Evolutionary conservation across 2,797 vertebrate species (phyloP).

Genomic region (Hemitrygon akajei): DNA sequence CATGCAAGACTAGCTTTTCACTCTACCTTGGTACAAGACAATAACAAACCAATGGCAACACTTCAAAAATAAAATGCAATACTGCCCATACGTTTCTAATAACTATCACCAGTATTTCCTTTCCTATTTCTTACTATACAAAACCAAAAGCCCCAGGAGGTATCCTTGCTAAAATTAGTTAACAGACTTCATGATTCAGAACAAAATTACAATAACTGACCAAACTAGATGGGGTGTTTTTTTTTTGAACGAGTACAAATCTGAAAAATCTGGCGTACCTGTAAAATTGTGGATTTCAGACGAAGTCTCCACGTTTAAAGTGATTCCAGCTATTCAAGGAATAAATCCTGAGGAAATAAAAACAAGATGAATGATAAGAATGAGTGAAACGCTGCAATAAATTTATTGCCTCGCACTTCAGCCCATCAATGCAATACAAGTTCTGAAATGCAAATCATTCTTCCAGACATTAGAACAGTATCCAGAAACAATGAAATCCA

Average conservation of each 20-base stretch:
- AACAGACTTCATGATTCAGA: background rate
- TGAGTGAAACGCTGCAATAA: too few relatives aligned
- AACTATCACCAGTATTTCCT: background rate
- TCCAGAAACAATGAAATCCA: background rate
- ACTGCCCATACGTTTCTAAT: background rate
- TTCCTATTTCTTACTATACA: background rate
- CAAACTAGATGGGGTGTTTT: background rate
- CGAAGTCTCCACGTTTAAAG: background rate
- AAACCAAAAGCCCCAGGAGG: background rate
- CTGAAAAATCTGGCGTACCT: slow-evolving; percentile 2
- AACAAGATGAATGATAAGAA: background rate
- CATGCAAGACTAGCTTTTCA: too few relatives aligned
- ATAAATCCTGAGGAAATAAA: background rate
- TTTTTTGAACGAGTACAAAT: background rate
- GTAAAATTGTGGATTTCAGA: background rate
- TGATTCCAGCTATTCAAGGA: background rate
- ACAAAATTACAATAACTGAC: background rate
- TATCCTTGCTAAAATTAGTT: background rate
- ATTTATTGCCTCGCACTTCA: too few relatives aligned
- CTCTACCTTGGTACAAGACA: too few relatives aligned
- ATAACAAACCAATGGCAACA: too few relatives aligned
- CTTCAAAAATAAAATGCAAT: background rate
- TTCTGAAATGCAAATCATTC: background rate
- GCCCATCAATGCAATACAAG: too few relatives aligned
- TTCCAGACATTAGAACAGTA: background rate